A percentile compares a stretch with the other conserved stretches of the same genome.
Evolutionary conservation across 2,888 invertebrate species (phyloP).

Genomic region (Heteropelma amictum): DNA sequence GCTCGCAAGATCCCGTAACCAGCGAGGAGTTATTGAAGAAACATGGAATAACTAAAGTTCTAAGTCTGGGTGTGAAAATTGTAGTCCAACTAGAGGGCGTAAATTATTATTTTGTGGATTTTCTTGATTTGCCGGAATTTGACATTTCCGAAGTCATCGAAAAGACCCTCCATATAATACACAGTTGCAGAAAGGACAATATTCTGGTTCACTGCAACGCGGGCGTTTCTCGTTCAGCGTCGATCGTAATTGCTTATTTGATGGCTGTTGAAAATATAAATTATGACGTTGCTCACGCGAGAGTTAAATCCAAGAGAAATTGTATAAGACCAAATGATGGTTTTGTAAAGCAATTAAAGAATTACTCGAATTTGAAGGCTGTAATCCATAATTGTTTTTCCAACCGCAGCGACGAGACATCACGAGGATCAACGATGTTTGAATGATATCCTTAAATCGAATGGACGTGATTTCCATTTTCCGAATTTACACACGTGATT

Average conservation of each 20-base stretch:
- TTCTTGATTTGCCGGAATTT: constrained; percentile 88
- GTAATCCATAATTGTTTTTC: neutral
- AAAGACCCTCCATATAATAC: constrained; percentile 83
- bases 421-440: neutral
- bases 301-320: constrained; percentile 84
- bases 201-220: constrained; percentile 95
- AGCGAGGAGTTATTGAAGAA: constrained; percentile 80
- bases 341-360: constrained; percentile 85
- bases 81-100: constrained; percentile 76
- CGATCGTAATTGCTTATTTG: constrained; percentile 89
- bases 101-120: constrained; percentile 82
- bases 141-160: constrained; percentile 79
- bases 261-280: constrained; percentile 82
- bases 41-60: constrained; percentile 84
- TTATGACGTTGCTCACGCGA: constrained; percentile 83
- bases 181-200: constrained; percentile 78
- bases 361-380: constrained; percentile 51
- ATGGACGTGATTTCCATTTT: too few relatives aligned
- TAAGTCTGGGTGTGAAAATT: constrained; percentile 87
- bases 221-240: constrained; percentile 91
- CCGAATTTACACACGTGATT: neutral
- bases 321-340: constrained; percentile 90
- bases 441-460: too few relatives aligned
- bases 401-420: neutral
- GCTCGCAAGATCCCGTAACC: constrained; percentile 92